Percentiles rank a stretch among this genome's conserved stretches.
Evolutionary conservation across 2,797 vertebrate genomes (phyloP).

Genomic region (Triplophysa yarkandensis): DNA sequence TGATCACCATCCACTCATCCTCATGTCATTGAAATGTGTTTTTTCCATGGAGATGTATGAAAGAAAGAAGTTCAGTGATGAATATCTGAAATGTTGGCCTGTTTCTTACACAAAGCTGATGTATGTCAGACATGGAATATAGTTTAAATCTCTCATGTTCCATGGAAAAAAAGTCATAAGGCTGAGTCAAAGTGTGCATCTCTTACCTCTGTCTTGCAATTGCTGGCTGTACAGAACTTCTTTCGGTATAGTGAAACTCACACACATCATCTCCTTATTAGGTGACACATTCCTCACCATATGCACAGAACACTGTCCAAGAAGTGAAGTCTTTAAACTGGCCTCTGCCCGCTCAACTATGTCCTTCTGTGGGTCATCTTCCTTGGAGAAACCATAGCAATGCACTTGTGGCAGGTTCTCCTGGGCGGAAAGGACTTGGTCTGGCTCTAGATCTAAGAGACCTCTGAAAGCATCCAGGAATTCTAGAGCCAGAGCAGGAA

Average conservation of each 20-base stretch:
- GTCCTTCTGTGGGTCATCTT: slow-evolving; percentile 77
- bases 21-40: not conserved
- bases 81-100: not conserved
- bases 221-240: slow-evolving; percentile 78
- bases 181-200: slow-evolving; percentile 1
- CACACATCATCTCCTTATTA: slow-evolving; percentile 96
- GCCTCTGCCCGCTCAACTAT: slow-evolving; percentile 77
- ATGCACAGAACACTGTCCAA: slow-evolving; percentile 78
- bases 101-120: not conserved
- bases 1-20: not conserved
- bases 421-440: slow-evolving; percentile 50
- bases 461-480: slow-evolving; percentile 86
- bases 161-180: no score
- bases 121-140: not conserved
- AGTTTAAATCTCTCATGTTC: no score
- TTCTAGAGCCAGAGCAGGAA: slow-evolving; percentile 89
- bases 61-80: not conserved
- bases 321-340: slow-evolving; percentile 77
- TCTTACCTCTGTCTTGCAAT: slow-evolving; percentile 75
- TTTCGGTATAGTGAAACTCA: slow-evolving; percentile 85
- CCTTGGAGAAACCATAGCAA: slow-evolving; percentile 94
- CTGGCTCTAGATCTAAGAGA: slow-evolving; percentile 70
- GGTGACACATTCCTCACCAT: slow-evolving; percentile 92
- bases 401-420: slow-evolving; percentile 82
- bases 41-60: no score